phyloP scores from a whole-genome alignment of 2,888 invertebrate species.

The Barypeithes pellucidus region DNA sequence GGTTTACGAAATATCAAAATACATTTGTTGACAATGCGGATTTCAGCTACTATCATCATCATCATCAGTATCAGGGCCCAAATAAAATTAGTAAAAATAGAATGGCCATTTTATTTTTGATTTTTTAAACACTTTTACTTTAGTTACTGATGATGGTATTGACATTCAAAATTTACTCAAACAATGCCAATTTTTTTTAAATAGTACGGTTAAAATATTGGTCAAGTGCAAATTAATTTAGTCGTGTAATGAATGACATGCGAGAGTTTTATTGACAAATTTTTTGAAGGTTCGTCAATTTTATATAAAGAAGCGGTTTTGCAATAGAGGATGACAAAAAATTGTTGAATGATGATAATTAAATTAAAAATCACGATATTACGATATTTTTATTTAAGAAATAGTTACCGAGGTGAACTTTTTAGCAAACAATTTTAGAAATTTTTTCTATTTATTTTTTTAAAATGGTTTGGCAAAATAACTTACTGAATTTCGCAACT shows the following conservation, averaged over 20 bases:
- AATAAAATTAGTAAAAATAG: no score
- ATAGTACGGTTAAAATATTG: conserved; percentile 1
- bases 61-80: no score
- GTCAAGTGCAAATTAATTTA: not conserved
- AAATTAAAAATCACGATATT: not conserved
- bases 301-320: not conserved
- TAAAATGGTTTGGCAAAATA: no score
- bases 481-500: no score
- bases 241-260: not conserved
- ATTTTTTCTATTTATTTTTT: no score
- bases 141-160: conserved; percentile 2
- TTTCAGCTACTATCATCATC: no score
- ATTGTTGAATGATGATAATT: not conserved
- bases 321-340: conserved; percentile 1
- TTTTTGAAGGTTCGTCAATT: conserved; percentile 1
- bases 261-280: not conserved
- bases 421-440: not conserved
- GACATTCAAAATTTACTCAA: conserved; percentile 21
- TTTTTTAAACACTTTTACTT: not conserved
- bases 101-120: no score
- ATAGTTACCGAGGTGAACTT: not conserved
- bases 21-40: no score
- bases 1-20: no score
- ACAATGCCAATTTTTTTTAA: conserved; percentile 6
- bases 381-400: not conserved